Evolutionary conservation across 2,888 invertebrate species (phyloP).

Genomic region (Sericinus montela): DNA sequence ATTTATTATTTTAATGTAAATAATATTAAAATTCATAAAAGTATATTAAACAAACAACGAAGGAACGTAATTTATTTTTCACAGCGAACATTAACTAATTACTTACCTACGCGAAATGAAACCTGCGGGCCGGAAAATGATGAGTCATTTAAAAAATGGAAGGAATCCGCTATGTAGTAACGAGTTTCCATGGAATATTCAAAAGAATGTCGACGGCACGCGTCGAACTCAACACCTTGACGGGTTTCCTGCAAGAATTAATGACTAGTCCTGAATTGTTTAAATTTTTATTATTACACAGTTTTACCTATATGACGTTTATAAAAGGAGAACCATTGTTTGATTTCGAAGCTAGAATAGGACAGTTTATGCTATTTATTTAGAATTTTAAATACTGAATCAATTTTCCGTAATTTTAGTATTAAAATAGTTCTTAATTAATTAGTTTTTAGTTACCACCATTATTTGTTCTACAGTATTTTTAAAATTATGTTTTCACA

Average conservation of each 20-base stretch:
- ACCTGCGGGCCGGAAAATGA: slow-evolving; percentile 22
- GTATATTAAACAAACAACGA: slow-evolving; percentile 6
- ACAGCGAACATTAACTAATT: slow-evolving; percentile 17
- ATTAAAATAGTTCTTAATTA: too few species aligned
- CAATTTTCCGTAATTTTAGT: too few species aligned
- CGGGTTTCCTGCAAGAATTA: slow-evolving; percentile 35
- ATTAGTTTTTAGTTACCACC: too few species aligned
- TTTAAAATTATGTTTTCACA: too few species aligned
- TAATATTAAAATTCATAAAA: slow-evolving; percentile 14
- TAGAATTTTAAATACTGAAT: too few species aligned
- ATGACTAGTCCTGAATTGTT: slow-evolving; percentile 21
- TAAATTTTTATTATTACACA: too few species aligned
- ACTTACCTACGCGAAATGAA: slow-evolving; percentile 16
- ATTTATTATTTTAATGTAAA: neutral
- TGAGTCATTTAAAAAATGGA: slow-evolving; percentile 35
- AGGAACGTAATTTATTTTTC: slow-evolving; percentile 16
- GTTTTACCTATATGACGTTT: too few species aligned
- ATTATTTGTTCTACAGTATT: too few species aligned
- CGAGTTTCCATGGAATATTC: slow-evolving; percentile 30
- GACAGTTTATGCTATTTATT: too few species aligned
- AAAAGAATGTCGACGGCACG: slow-evolving; percentile 24
- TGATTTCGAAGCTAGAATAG: too few species aligned
- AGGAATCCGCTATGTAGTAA: slow-evolving; percentile 24
- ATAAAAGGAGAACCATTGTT: too few species aligned
- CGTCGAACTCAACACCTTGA: slow-evolving; percentile 31